Base-by-base conservation (phyloP, 1,140 invertebrate species). In the Bombus sibiricus region DNA sequence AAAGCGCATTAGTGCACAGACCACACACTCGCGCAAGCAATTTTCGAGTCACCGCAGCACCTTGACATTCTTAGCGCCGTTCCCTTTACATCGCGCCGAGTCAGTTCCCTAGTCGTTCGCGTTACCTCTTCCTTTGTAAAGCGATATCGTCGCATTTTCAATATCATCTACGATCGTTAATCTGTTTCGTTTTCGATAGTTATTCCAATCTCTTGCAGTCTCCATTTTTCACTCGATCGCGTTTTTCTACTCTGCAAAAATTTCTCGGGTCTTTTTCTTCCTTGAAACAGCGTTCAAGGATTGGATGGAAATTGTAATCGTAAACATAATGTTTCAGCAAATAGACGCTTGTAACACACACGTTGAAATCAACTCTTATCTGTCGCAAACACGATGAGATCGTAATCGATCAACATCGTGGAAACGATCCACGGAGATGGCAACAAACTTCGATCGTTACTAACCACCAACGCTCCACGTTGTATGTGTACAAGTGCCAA, bases 41-140 rank as follows among this genome's bases (percentile, higher is more conserved):
- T 91, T 92, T 92, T 93, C 90, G 86, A 88, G 87, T 77, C 79
- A 71, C 88, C 79, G 89, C 88, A 28, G 28, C 83, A 83, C 93
- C 94, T 95, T 94, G 93, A 94, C 93, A 94, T 94, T 94, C 92
- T 94, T 92, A 91, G 89, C 89, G 85, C 76, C 64, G 66, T 69
- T 90, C 89, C 89, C 78, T 91, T 91, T 87, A 86, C 92, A 22
- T 15, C 68, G 53, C 32, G 13, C 28, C 32, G 28, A 66, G 43
- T 80, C 57, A 37, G 57, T 41, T 84, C 59, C 37, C 62, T 47
- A 53, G 18, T 22, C 57, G 39, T 34, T n/a, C n/a, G 18, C 34
- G 32, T 59, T 53, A 15, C 47, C 47, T 32, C n/a, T 47, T 41
- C 22, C 13, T 32, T 47, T 3, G 22, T 71, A 12, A 41, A n/a